Percentiles rank a stretch among this genome's conserved stretches.
These are phyloP conservation scores for Gila robusta DNA, from an alignment of 2,797 vertebrate genomes.

Conservation along the genomic window DNA sequence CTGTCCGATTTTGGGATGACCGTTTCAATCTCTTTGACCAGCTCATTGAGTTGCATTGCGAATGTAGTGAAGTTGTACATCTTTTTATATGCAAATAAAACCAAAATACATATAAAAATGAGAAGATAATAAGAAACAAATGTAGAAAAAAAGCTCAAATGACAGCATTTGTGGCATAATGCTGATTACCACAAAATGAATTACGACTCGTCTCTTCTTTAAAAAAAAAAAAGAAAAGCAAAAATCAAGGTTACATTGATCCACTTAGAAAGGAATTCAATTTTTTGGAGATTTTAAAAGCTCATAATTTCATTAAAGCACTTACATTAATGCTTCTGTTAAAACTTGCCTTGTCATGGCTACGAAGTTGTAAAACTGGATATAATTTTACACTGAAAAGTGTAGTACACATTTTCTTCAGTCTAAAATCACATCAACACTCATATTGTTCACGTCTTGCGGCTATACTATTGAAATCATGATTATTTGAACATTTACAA, in stretches of 20 bases:
- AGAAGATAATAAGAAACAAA: neutral
- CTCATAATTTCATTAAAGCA: neutral
- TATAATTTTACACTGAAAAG: neutral
- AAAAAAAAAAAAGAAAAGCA: neutral
- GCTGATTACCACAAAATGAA: neutral
- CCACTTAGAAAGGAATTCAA: neutral
- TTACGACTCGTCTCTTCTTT: neutral
- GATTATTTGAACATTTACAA: neutral
- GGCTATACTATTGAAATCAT: neutral
- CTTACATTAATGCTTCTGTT: neutral
- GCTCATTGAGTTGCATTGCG: slow-evolving; percentile 95
- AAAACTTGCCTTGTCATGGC: too few species aligned
- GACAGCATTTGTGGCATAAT: neutral
- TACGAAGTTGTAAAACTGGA: neutral
- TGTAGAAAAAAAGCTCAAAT: neutral
- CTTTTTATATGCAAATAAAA: slow-evolving; percentile 72
- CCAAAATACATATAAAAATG: neutral
- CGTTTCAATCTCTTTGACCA: slow-evolving; percentile 90
- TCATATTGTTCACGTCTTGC: neutral
- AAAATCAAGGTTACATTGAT: neutral
- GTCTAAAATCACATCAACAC: neutral
- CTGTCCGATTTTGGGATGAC: slow-evolving; percentile 92
- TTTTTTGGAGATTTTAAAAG: neutral
- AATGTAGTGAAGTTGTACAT: slow-evolving; percentile 98
- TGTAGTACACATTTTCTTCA: neutral